These are phyloP conservation scores for Caradrina kadenii DNA, from an alignment of 2,888 invertebrate species.

Conservation along the genomic window DNA sequence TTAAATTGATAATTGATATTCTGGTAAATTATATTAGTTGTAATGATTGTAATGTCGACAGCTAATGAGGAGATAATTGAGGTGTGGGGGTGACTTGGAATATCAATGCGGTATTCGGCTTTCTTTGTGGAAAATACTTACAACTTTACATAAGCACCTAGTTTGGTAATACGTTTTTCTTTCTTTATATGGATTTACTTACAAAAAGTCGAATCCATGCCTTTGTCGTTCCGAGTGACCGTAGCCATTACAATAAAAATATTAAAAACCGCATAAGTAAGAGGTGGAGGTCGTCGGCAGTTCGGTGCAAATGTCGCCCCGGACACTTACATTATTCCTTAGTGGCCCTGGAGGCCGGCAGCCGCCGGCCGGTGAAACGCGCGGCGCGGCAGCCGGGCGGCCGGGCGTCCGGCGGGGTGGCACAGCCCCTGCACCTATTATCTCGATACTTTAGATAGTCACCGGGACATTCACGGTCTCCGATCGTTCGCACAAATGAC, in stretches of 20 bases:
- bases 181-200: background rate
- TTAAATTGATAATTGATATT: too few species aligned
- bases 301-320: slow-evolving; percentile 90
- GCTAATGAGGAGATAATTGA: too few species aligned
- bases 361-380: slow-evolving; percentile 53
- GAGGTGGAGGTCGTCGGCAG: slow-evolving; percentile 89
- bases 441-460: slow-evolving; percentile 90
- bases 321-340: slow-evolving; percentile 89
- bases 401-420: slow-evolving; percentile 57
- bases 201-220: slow-evolving; percentile 62
- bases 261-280: slow-evolving; percentile 91
- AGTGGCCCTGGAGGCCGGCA: slow-evolving; percentile 74
- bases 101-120: too few species aligned
- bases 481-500: slow-evolving; percentile 88
- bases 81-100: background rate
- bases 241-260: slow-evolving; percentile 92
- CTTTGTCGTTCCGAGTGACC: slow-evolving; percentile 76
- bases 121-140: background rate
- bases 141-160: background rate
- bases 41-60: too few species aligned
- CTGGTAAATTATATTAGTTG: too few species aligned
- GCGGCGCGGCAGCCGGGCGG: slow-evolving; percentile 63
- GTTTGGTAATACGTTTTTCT: background rate
- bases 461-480: slow-evolving; percentile 84
- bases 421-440: slow-evolving; percentile 85